These are phyloP conservation scores for Hypsopygia costalis DNA, from an alignment of 2,888 invertebrate genomes.

Conservation along the genomic window DNA sequence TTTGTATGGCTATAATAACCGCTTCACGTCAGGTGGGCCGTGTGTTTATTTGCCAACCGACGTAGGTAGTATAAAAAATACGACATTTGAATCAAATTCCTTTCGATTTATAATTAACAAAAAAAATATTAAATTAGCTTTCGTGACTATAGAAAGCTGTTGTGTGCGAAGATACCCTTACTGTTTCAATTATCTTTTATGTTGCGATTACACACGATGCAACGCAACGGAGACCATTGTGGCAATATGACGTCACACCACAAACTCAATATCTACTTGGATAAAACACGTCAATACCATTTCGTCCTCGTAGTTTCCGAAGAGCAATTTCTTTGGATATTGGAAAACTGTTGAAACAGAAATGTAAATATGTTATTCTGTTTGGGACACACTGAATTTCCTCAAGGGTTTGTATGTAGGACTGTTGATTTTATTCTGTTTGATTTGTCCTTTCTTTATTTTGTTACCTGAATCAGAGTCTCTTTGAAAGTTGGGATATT, in stretches of 20 bases:
- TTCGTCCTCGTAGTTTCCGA: constrained; percentile 2
- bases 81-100: too few species aligned
- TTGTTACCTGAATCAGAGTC: too few species aligned
- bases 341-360: constrained; percentile 6
- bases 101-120: too few species aligned
- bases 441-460: too few species aligned
- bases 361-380: constrained; percentile 3
- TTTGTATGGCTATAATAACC: too few species aligned
- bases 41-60: too few species aligned
- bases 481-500: too few species aligned
- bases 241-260: background rate
- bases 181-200: constrained; percentile 13
- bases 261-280: constrained; percentile 3
- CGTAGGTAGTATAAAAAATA: too few species aligned
- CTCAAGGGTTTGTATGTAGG: background rate
- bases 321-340: constrained; percentile 1
- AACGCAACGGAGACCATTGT: background rate
- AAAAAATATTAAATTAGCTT: too few species aligned
- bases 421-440: background rate
- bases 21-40: too few species aligned
- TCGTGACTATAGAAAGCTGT: too few species aligned
- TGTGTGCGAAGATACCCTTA: too few species aligned
- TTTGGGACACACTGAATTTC: constrained; percentile 3
- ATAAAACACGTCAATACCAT: background rate
- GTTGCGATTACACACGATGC: constrained; percentile 8